Base-by-base conservation (phyloP, 1,140 invertebrate genomes). In the Aphis gossypii region DNA sequence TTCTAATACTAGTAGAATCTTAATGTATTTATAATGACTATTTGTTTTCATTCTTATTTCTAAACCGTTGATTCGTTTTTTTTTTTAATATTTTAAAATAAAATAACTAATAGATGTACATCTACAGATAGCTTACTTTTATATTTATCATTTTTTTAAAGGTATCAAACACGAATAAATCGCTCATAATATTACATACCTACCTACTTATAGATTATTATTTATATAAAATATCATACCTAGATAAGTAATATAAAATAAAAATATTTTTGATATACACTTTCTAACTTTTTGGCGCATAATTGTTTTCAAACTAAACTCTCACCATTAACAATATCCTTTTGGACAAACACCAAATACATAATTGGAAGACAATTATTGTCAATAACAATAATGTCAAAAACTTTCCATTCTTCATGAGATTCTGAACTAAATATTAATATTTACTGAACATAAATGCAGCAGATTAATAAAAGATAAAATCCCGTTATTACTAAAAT, bases 291-390 rank as follows among this genome's bases (percentile, higher is more conserved):
- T 84, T 83, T 83, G 35, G 25, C 8, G 23, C 56, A 83, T 83
- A 51, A 93, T 86, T 86, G 48, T 93, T 86, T 84, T 93, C 82
- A 20, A 84, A 86, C 48, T 23, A 25, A 93, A 83, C 82, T 93
- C 82, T 93, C 92, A 86, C 92, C 48, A 54, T 86, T 84, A 25
- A 83, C 48, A 86, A 56, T 86, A 93, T 84, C 8, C 82, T 84
- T 93, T 86, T 84, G 92, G 92, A 93, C 76, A 41, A 93, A 93
- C 38, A 93, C 48, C 92, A 84, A 84, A 84, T 35, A 76, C 23
- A 93, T 84, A 84, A 93, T 93, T 56, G 46, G 84, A 86, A 93
- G 35, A 93, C 48, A 93, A 93, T 93, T 86, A 90, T 84, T 82
- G 30, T 76, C 56, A 46, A 46, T 92, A 82, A 56, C 48, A 86